Evolutionary conservation across 2,113 vertebrate species (phyloP).

Genomic region (Paramormyrops kingsleyae): DNA sequence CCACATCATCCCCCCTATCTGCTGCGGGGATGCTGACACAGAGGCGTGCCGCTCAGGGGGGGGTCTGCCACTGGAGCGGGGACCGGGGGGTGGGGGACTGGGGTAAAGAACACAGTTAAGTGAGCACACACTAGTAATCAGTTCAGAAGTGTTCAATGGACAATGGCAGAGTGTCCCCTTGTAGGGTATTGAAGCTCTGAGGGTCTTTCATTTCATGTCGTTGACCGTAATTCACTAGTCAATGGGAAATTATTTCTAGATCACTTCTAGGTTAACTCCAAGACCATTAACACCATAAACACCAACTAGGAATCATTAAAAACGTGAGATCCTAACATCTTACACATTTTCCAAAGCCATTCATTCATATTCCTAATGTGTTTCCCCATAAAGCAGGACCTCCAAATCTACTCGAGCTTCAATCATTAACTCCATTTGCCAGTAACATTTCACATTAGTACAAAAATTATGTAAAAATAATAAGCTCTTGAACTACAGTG

Average conservation of each 20-base stretch:
- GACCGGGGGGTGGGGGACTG: slow-evolving; percentile 30
- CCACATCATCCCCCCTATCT: slow-evolving; percentile 63
- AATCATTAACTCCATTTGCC: background rate
- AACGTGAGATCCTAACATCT: background rate
- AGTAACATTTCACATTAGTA: background rate
- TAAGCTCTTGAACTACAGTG: background rate
- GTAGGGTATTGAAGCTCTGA: background rate
- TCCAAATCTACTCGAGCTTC: background rate
- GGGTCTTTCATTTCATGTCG: background rate
- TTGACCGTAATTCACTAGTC: background rate
- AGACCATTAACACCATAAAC: background rate
- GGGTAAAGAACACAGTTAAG: slow-evolving; percentile 53
- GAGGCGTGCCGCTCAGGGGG: slow-evolving; percentile 66
- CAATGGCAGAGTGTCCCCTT: background rate
- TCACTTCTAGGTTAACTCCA: background rate
- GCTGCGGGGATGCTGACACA: slow-evolving; percentile 61
- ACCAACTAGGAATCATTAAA: background rate
- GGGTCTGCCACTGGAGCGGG: slow-evolving; percentile 61
- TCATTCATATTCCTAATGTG: background rate
- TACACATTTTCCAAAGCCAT: background rate
- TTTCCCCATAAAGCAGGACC: background rate
- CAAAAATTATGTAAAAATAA: background rate
- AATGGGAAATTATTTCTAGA: background rate
- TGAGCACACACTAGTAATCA: slow-evolving; percentile 37
- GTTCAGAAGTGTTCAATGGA: slow-evolving; percentile 15